A percentile compares a stretch with the other conserved stretches of the same genome.
These are phyloP conservation scores for Ectropis crepuscularia DNA, from an alignment of 2,888 invertebrate genomes.

Conservation along the genomic window DNA sequence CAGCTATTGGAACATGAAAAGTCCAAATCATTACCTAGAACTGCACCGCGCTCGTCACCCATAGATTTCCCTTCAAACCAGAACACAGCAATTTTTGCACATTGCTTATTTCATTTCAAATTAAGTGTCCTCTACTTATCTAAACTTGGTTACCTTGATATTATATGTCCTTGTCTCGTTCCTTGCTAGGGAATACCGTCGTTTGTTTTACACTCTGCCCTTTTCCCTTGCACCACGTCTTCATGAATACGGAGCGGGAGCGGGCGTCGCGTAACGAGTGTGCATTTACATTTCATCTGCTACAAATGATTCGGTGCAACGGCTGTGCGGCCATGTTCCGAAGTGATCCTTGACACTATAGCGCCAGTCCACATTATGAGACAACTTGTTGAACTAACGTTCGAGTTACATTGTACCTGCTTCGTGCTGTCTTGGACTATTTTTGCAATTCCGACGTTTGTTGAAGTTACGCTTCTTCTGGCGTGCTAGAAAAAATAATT, in stretches of 20 bases:
- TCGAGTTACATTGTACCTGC: constrained; percentile 17
- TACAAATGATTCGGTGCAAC: constrained; percentile 81
- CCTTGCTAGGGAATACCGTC: not conserved
- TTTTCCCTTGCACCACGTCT: constrained; percentile 47
- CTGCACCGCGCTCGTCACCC: too few relatives aligned
- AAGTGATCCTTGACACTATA: constrained; percentile 57
- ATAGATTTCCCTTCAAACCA: too few relatives aligned
- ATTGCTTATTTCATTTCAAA: too few relatives aligned
- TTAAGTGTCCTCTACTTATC: too few relatives aligned
- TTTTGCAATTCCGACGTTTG: constrained; percentile 9
- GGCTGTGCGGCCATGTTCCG: constrained; percentile 65
- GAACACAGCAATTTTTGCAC: too few relatives aligned
- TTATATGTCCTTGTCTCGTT: too few relatives aligned
- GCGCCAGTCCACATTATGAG: constrained; percentile 42
- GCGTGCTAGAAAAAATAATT: not conserved
- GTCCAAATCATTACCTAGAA: too few relatives aligned
- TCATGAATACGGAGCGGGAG: constrained; percentile 82
- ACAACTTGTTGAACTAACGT: constrained; percentile 44
- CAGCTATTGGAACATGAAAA: too few relatives aligned
- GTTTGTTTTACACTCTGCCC: constrained; percentile 21
- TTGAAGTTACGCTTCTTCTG: not conserved
- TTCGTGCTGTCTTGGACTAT: constrained; percentile 5
- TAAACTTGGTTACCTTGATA: too few relatives aligned
- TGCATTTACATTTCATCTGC: constrained; percentile 83
- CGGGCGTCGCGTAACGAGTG: constrained; percentile 79